Evolutionary conservation across 2,113 vertebrate species (phyloP).

Genomic region (Myotis lucifugus): DNA sequence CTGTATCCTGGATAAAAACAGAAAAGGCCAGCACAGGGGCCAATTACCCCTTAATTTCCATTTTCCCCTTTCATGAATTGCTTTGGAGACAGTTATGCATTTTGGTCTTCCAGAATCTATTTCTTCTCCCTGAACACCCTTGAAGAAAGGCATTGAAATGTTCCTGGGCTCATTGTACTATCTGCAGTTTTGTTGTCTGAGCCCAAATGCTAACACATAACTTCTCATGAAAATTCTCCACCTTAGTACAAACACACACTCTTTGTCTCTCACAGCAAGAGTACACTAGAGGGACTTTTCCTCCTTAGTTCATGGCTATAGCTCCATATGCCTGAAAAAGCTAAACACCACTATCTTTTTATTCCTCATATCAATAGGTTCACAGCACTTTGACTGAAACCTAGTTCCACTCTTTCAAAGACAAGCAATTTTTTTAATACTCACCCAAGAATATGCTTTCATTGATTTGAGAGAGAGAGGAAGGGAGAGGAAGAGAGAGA

Average conservation of each 20-base stretch:
- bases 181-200: background rate
- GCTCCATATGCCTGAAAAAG: conserved; percentile 33
- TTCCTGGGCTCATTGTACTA: background rate
- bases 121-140: background rate
- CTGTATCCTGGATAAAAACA: background rate
- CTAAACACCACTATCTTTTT: conserved; percentile 15
- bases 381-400: background rate
- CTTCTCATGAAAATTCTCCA: conserved; percentile 41
- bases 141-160: background rate
- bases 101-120: background rate
- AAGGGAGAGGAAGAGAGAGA: too few species aligned
- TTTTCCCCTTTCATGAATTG: background rate
- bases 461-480: too few species aligned
- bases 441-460: too few species aligned
- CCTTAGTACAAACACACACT: background rate
- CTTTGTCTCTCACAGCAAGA: conserved; percentile 65
- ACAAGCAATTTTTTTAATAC: background rate
- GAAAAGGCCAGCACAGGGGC: background rate
- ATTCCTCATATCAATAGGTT: conserved; percentile 12
- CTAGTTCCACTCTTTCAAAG: background rate
- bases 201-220: background rate
- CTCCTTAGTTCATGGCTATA: conserved; percentile 67
- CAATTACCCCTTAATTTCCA: background rate
- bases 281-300: conserved; percentile 73
- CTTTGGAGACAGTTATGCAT: background rate